These are phyloP conservation scores for Drosophila albomicans DNA, from an alignment of 1,140 invertebrate genomes.

Conservation along the genomic window DNA sequence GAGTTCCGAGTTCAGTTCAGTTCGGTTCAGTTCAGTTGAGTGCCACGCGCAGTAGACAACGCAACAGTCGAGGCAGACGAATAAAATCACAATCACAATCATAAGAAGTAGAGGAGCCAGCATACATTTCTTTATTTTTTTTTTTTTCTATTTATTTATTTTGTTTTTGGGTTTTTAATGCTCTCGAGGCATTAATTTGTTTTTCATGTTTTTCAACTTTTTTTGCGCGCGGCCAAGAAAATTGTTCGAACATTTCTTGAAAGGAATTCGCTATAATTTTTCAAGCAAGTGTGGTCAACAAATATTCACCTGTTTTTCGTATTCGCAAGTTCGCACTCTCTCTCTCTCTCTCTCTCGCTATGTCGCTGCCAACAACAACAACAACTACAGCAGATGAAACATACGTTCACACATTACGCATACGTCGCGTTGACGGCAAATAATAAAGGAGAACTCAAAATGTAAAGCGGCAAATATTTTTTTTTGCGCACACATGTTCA, in stretches of 20 bases:
- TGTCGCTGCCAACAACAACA: not conserved
- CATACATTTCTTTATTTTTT: conserved; percentile 8
- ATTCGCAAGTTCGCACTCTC: conserved; percentile 42
- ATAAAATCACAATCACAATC: conserved; percentile 36
- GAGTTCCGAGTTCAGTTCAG: conserved; percentile 35
- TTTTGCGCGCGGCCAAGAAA: conserved; percentile 27
- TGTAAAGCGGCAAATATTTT: conserved; percentile 49
- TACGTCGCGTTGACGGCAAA: conserved; percentile 60
- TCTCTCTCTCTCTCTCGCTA: conserved; percentile 1
- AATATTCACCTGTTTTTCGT: conserved; percentile 57
- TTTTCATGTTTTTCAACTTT: conserved; percentile 32
- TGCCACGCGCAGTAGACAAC: conserved; percentile 38
- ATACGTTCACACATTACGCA: conserved; percentile 70
- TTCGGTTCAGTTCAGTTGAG: conserved; percentile 44
- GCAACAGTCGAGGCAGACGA: conserved; percentile 24
- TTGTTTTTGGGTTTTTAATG: conserved; percentile 2
- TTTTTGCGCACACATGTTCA: conserved; percentile 45
- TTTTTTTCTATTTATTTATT: not conserved
- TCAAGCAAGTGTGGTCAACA: conserved; percentile 51
- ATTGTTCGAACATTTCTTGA: conserved; percentile 5
- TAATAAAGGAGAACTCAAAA: conserved; percentile 41
- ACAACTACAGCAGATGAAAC: conserved; percentile 42
- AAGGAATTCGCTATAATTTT: conserved; percentile 47
- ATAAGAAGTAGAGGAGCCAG: not conserved
- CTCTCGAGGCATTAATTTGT: conserved; percentile 23